Conservation (phyloP, 1,140 invertebrate species). For the Leguminivora glycinivorella region DNA sequence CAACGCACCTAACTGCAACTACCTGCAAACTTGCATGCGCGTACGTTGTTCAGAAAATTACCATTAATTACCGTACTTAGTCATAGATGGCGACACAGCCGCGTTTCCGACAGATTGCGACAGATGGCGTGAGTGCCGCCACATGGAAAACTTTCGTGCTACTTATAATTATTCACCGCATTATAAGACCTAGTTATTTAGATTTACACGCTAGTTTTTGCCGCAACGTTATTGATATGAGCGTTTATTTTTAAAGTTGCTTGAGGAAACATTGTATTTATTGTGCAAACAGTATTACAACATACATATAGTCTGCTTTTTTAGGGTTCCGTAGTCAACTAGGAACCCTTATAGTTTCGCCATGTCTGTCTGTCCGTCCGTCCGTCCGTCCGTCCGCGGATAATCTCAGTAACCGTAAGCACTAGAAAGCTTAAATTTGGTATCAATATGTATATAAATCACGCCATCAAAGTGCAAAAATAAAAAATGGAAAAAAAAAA, state of each 20-base stretch:
- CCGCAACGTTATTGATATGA: conserved; percentile 9
- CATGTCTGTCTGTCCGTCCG: too few relatives aligned
- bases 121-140: conserved; percentile 56
- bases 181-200: conserved; percentile 18
- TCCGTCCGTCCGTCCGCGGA: too few relatives aligned
- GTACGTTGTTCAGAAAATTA: conserved; percentile 3
- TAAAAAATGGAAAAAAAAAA: too few relatives aligned
- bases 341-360: too few relatives aligned
- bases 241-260: not conserved
- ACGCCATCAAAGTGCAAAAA: too few relatives aligned
- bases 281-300: not conserved
- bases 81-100: conserved; percentile 23
- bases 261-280: too few relatives aligned
- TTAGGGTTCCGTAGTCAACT: too few relatives aligned
- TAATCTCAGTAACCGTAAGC: too few relatives aligned
- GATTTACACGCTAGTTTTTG: conserved; percentile 14
- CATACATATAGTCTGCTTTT: too few relatives aligned
- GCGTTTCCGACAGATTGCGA: conserved; percentile 35
- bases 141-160: conserved; percentile 48
- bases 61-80: conserved; percentile 9
- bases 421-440: too few relatives aligned
- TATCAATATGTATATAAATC: too few relatives aligned
- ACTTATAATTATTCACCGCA: conserved; percentile 24
- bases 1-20: not conserved
- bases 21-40: not conserved